Evolutionary conservation across 2,113 vertebrate species (phyloP).

Genomic region (Gadus macrocephalus): DNA sequence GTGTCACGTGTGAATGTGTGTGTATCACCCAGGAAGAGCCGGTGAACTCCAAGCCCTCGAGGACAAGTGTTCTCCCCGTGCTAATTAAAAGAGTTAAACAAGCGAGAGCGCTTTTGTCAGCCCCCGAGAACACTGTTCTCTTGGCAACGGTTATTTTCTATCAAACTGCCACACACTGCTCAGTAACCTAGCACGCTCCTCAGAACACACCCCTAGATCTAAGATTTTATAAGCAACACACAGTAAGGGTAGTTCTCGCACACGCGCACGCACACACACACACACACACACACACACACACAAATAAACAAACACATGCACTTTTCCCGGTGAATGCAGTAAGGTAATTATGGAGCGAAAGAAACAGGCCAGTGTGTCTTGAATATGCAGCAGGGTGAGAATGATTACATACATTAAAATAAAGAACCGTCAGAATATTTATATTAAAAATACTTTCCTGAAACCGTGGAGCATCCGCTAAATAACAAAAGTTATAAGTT

Average conservation of each 20-base stretch:
- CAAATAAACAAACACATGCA: conserved; percentile 26
- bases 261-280: neutral
- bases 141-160: conserved; percentile 37
- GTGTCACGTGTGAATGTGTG: conserved; percentile 25
- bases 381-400: no score
- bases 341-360: conserved; percentile 15
- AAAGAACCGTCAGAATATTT: no score
- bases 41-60: conserved; percentile 27
- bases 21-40: neutral
- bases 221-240: conserved; percentile 31
- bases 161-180: conserved; percentile 26
- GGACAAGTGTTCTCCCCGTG: conserved; percentile 25
- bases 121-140: conserved; percentile 20
- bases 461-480: no score
- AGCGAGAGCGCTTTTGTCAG: conserved; percentile 4
- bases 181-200: conserved; percentile 24
- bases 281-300: neutral
- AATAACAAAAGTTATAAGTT: no score
- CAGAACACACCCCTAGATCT: conserved; percentile 35
- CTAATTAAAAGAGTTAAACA: conserved; percentile 39
- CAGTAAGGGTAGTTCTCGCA: neutral
- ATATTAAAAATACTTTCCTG: no score
- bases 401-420: no score
- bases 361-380: no score
- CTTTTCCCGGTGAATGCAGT: conserved; percentile 21